These are phyloP conservation scores for Lepilemur ruficaudatus DNA, from an alignment of 2,797 vertebrate genomes.

Conservation along the genomic window DNA sequence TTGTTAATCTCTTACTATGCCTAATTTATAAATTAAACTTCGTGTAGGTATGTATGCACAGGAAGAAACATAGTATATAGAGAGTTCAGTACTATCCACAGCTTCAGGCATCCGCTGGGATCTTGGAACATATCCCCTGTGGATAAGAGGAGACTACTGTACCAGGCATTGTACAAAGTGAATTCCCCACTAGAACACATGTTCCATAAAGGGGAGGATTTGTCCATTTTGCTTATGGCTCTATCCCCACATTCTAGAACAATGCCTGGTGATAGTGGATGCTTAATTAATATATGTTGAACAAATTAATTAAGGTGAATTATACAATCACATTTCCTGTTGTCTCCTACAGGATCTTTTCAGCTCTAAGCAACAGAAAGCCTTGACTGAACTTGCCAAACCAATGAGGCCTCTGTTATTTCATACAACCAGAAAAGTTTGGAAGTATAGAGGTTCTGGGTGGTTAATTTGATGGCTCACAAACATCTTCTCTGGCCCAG, in stretches of 20 bases:
- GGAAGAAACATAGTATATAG: background rate
- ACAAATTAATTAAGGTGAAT: constrained; percentile 28
- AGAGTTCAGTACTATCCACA: too few relatives aligned
- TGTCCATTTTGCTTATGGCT: constrained; percentile 28
- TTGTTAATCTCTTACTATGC: background rate
- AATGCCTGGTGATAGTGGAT: background rate
- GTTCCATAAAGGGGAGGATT: background rate
- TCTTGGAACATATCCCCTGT: background rate
- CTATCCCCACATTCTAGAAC: background rate
- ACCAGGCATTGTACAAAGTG: background rate
- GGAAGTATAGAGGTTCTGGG: background rate
- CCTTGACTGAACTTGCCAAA: background rate
- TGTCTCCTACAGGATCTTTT: background rate
- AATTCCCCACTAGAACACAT: background rate
- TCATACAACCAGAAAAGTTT: background rate
- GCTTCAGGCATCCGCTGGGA: background rate
- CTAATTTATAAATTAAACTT: background rate
- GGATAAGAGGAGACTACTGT: background rate
- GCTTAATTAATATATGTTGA: background rate
- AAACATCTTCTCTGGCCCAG: background rate
- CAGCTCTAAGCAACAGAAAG: background rate
- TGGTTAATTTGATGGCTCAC: background rate
- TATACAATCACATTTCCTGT: background rate
- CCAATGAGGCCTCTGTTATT: background rate
- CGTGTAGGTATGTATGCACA: background rate